phyloP scores from a whole-genome alignment of 2,113 vertebrate species.

The Gymnarchus niloticus region DNA sequence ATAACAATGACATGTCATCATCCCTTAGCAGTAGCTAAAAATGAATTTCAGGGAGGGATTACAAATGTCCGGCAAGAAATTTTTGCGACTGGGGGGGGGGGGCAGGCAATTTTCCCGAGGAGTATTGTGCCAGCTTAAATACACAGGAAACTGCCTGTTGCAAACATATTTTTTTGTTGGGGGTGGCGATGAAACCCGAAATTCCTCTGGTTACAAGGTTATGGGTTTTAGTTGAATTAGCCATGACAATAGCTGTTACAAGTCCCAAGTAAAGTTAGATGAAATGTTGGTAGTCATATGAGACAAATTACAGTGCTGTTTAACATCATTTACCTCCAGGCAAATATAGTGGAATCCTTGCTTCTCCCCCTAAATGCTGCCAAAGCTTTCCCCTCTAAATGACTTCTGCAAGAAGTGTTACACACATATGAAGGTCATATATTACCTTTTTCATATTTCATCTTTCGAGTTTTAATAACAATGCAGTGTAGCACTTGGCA shows the following conservation, averaged over 20 bases:
- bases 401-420: background rate
- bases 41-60: too few species aligned
- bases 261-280: background rate
- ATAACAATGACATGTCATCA: background rate
- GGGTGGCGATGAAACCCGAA: too few species aligned
- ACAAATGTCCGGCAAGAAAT: too few species aligned
- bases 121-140: too few species aligned
- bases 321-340: background rate
- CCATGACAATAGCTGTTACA: background rate
- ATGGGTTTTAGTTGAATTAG: background rate
- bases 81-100: too few species aligned
- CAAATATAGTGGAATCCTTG: background rate
- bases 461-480: constrained; percentile 3
- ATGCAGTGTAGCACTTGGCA: background rate
- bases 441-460: constrained; percentile 9
- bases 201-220: too few species aligned
- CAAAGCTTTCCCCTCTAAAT: background rate
- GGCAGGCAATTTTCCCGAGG: too few species aligned
- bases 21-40: too few species aligned
- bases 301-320: background rate
- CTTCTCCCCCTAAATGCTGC: background rate
- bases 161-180: too few species aligned
- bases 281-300: background rate
- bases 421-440: background rate
- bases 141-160: too few species aligned